Evolutionary conservation across 2,797 vertebrate species (phyloP), one percentile per base, ranked within the genome.

Genomic region (Microctenopoma stevenorrisi): DNA sequence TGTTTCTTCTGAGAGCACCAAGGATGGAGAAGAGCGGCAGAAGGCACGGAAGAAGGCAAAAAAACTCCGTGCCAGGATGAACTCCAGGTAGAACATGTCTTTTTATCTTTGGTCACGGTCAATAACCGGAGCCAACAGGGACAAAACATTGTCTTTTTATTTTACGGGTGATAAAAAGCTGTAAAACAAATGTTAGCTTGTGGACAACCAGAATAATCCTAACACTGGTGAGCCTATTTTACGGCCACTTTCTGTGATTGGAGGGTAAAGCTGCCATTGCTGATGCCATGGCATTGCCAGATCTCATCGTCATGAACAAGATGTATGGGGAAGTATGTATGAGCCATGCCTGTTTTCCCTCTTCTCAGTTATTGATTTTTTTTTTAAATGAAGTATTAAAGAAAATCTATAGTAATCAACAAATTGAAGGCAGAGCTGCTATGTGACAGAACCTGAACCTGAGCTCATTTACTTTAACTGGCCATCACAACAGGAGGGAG

Each of bases 401-500:
- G 94, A 96, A 97, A 98, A 97, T 98, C 97, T 95, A 98, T 98
- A 98, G 94, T 94, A 97, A 97, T 98, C 96, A 98, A 98, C 96
- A 98, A 97, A 98, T 97, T 96, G 96, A 90, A 95, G 93, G 93
- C 90, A 89, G 88, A 76, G 83, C 87, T 85, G 89, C 87, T 83
- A 88, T 77, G 93, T 95, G 95, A 96, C 94, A 95, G 92, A 94
- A 93, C 91, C 91, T 84, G 79, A 89, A 93, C 91, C 93, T 86
- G 83, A 88, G 82, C 91, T 91, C 95, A 93, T 94, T 97, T 89
- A 92, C 92, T 95, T 82, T 94, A 91, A 91, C 93, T 89, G 90
- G 88, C 92, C 95, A 94, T 96, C 94, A 94, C 90, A 94, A 94
- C 90, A 91, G 86, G 89, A 37, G 7, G 38, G 47, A 74, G 68